Conservation (phyloP, 2,113 vertebrate genomes). For the Lates calcarifer region DNA sequence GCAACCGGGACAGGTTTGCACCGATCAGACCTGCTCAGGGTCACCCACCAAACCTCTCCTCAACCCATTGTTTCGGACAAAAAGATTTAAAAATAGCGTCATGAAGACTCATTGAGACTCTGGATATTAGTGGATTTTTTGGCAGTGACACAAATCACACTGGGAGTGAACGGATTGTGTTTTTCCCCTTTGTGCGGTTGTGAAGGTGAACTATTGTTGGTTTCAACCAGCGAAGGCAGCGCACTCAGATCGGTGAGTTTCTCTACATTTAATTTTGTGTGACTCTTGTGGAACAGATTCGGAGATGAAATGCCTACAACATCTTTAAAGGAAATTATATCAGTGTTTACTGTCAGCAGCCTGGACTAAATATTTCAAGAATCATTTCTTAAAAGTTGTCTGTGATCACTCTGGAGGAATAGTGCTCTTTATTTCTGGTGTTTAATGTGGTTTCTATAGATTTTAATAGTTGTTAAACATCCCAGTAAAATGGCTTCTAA, state of each 20-base stretch:
- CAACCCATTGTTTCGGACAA: background rate
- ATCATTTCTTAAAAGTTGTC: background rate
- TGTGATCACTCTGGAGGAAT: too few species aligned
- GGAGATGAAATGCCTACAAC: background rate
- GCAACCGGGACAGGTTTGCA: conserved; percentile 8
- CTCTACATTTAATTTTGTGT: background rate
- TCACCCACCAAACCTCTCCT: background rate
- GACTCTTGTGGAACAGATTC: background rate
- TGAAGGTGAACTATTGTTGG: background rate
- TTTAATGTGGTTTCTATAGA: too few species aligned
- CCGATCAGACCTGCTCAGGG: background rate
- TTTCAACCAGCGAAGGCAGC: background rate
- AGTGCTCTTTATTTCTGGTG: too few species aligned
- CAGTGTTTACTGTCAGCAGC: background rate
- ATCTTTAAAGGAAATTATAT: background rate
- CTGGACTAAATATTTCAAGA: background rate
- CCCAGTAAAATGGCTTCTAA: background rate
- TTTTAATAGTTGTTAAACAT: background rate
- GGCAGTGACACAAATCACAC: background rate
- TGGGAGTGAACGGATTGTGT: background rate
- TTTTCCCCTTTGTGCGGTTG: background rate
- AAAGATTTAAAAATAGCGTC: background rate
- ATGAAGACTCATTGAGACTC: background rate
- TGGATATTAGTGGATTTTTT: background rate
- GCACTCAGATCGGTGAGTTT: conserved; percentile 22